Base-by-base conservation (phyloP, 2,888 invertebrate genomes). In the Papilio protenor region DNA sequence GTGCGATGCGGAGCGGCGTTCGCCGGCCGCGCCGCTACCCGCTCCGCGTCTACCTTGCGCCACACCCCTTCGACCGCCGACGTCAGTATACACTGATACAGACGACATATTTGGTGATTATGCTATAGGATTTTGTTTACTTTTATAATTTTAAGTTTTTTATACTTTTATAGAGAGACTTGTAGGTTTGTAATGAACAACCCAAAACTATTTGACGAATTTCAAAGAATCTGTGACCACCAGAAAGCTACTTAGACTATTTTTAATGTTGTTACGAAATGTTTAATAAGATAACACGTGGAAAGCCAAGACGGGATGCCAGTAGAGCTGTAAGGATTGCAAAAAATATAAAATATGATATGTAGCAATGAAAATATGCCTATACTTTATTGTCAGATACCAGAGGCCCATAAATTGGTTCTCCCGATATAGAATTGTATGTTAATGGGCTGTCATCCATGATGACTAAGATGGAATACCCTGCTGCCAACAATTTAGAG, bases 1-100 rank as follows among this genome's bases (percentile, higher is more conserved):
- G 92, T 95, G 92, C 94, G 92, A 94, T 94, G 94, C 94, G 93
- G 94, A 92, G 91, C 95, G 92, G 92, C 91, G 91, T 89, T 89
- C 93, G 88, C 90, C 90, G 88, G 89, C 92, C 89, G 92, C 90
- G 90, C 94, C 91, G 87, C 91, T 89, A 80, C 86, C 86, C 81
- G 84, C 85, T 80, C 89, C 88, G 85, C 90, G 91, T 83, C 90
- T 90, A 89, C 91, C 87, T 86, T 91, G 92, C 88, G 87, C 90
- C 87, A 88, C 92, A 87, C 91, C 92, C 86, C 91, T 92, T 89
- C 91, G 91, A 85, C 91, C 91, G 90, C 88, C 89, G 81, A 91
- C 90, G 93, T 93, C 80, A 90, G 92, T 92, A 87, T 81, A 74
- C 70, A 74, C 74, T 74, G 77, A 77, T 77, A 74, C 47, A 74